Evolutionary conservation across 2,113 vertebrate genomes (phyloP).

Genomic region (Tachysurus vachellii): DNA sequence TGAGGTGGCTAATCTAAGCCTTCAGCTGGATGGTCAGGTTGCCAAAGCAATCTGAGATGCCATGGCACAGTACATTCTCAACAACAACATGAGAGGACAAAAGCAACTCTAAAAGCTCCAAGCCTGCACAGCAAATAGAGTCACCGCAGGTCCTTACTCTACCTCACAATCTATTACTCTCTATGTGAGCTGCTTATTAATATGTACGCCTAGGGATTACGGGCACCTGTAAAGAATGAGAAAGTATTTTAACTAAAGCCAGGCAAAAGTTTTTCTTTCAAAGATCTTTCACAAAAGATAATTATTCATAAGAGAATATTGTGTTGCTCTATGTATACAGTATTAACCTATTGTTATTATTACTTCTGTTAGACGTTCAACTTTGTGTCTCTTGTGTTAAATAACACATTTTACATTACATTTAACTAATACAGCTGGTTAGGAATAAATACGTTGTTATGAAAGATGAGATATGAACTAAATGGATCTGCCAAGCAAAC

Average conservation of each 20-base stretch:
- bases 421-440: neutral
- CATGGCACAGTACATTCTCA: conserved; percentile 20
- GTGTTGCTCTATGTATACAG: neutral
- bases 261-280: neutral
- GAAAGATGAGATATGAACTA: neutral
- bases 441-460: neutral
- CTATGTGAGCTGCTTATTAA: conserved; percentile 9
- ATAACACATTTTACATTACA: neutral
- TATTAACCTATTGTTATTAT: neutral
- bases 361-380: neutral
- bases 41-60: conserved; percentile 19
- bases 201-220: neutral
- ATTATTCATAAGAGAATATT: neutral
- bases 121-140: conserved; percentile 8
- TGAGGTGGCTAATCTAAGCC: conserved; percentile 13
- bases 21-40: neutral
- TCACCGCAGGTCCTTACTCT: neutral
- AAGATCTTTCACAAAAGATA: neutral
- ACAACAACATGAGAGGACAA: neutral
- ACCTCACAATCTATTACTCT: neutral
- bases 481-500: neutral
- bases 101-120: conserved; percentile 15
- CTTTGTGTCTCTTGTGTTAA: neutral
- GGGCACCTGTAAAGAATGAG: neutral
- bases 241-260: neutral